Percentiles rank a stretch among this genome's conserved stretches.
Conservation (phyloP, 2,113 vertebrate species). For the Macquaria australasica region DNA sequence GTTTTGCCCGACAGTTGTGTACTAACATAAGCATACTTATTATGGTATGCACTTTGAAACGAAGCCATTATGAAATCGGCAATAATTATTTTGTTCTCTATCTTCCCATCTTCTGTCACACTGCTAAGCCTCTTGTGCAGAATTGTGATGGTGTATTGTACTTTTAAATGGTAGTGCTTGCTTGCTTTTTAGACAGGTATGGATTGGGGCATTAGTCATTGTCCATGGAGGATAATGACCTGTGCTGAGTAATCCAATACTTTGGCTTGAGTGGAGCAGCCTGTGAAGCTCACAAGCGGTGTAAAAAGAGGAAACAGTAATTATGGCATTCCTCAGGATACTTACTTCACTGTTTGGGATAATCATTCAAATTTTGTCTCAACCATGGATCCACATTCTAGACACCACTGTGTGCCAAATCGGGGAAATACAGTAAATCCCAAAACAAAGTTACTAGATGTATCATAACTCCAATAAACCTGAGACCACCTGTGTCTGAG, state of each 20-base stretch:
- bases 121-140: background rate
- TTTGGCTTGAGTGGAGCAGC: background rate
- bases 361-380: background rate
- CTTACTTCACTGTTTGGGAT: background rate
- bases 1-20: background rate
- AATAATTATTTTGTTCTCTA: background rate
- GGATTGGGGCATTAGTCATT: constrained; percentile 41
- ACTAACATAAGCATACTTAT: background rate
- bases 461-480: background rate
- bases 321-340: background rate
- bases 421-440: background rate
- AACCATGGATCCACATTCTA: background rate
- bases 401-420: background rate
- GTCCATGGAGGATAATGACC: constrained; percentile 22
- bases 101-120: background rate
- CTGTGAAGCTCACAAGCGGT: background rate
- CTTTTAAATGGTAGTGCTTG: constrained; percentile 16
- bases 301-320: background rate
- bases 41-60: background rate
- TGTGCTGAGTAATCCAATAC: constrained; percentile 35
- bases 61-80: background rate
- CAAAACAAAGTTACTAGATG: background rate
- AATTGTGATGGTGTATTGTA: background rate
- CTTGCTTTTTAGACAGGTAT: constrained; percentile 37
- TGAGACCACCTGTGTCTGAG: background rate